Percentiles rank a stretch among this genome's conserved stretches.
phyloP scores from a whole-genome alignment of 2,797 vertebrate genomes.

The Mionectes olivaceus region DNA sequence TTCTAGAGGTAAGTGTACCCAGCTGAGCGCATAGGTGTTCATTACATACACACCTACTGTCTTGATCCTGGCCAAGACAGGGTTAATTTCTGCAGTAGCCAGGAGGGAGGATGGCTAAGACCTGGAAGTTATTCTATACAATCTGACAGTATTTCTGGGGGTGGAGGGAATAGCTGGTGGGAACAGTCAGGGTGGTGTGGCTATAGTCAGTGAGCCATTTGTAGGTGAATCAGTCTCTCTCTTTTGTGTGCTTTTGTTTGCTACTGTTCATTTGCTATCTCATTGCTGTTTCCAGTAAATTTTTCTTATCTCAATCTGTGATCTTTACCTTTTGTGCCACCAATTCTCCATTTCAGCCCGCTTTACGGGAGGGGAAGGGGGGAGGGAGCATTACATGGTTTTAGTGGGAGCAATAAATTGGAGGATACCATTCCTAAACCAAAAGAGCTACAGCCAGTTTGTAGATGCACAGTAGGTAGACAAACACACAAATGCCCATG shows the following conservation, averaged over 20 bases:
- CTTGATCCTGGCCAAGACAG: not conserved
- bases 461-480: not conserved
- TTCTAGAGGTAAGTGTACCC: not conserved
- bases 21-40: not conserved
- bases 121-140: not conserved
- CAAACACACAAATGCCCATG: not conserved
- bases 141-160: rapidly evolving
- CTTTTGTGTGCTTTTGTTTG: not conserved
- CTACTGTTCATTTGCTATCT: not conserved
- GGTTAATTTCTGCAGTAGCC: not conserved
- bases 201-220: not conserved
- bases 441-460: not conserved
- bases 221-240: not conserved
- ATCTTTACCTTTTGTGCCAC: too few species aligned
- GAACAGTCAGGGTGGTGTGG: too few species aligned
- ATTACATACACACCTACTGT: not conserved
- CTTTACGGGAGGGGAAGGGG: not conserved
- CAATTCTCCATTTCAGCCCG: not conserved
- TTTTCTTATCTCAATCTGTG: too few species aligned
- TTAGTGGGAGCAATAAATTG: not conserved
- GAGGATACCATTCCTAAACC: not conserved
- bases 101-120: not conserved
- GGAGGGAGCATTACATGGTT: not conserved
- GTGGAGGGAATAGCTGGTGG: too few species aligned
- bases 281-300: not conserved